Evolutionary conservation across 2,113 vertebrate species (phyloP), one percentile per base, ranked within the genome.

Genomic region (Orthonyx spaldingii): DNA sequence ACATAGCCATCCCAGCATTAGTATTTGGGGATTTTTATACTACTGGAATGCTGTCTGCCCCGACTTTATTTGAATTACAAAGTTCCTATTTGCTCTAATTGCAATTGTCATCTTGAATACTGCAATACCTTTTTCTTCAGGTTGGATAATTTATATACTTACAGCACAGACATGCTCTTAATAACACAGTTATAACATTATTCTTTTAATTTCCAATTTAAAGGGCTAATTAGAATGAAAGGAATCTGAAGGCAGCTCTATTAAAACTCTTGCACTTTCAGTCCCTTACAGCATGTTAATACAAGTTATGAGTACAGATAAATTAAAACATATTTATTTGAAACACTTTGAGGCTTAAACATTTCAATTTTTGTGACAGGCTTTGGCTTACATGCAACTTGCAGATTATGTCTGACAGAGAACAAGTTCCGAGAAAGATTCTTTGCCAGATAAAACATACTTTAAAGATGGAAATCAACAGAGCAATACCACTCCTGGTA

Each of bases 401-500:
- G 28, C 27, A 78, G 59, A 65, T 39, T 50, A 57, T 0, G 6
- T 33, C 18, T 53, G 27, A 66, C 16, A 28, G 26, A 84, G 37
- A 61, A 7, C 46, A 76, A 82, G 26, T 82, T 93, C 78, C 80
- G 39, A 75, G 44, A 79, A 91, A 93, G 49, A 85, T 30, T 69
- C 68, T 74, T 55, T 89, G 94, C 93, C 93, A 96, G 72, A 84
- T 26, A 84, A 92, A 96, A 96, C 60, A 91, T 60, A 70, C 28
- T 75, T 83, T 88, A 77, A 80, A 86, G 71, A 70, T 9, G 30
- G 72, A 78, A 83, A 94, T 79, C 70, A 93, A 93, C 53, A 95
- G 17, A 90, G 71, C 66, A 86, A 86, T 64, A 79, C 28, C 28
- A 56, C 41, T 78, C 72, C 28, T 30, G 32, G 44, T 77, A 89